Evolutionary conservation across 2,113 vertebrate genomes (phyloP), one percentile per base, ranked within the genome.

Genomic region (Callaeas wilsoni): DNA sequence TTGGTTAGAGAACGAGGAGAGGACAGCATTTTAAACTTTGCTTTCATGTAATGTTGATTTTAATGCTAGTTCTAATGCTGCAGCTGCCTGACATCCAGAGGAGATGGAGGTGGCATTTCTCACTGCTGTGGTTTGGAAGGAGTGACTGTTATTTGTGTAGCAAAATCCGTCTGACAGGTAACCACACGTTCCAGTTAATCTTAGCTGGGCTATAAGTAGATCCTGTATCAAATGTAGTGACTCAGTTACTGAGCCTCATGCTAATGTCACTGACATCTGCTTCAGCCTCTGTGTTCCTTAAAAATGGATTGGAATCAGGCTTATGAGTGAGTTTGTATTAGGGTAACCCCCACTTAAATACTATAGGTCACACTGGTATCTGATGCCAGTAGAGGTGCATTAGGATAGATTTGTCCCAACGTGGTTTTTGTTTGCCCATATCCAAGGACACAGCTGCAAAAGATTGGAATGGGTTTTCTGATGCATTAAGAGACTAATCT

Each of bases 171-270:
- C 88, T 80, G 90, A 80, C 92, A 94, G 88, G 94, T 96, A 91
- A 71, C 78, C 67, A 39, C 87, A 39, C 41, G 77, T 82, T 87
- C 87, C 69, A 53, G 87, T 76, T 95, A 83, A 91, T 90, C 94
- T 91, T 19, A 39, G 67, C 84, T 79, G 82, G 78, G 87, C 68
- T 94, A 27, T 73, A 69, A 95, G 92, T 32, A 90, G 87, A 75
- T 85, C 82, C 46, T 33, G 35, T 64, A 68, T 23, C 84, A 71
- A 87, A 89, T 44, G 32, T 17, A 60, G 85, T 63, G 82, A 71
- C 70, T 94, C 70, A 16, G 49, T 90, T 57, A 69, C 79, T 6
- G 37, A 93, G 75, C 42, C 65, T 88, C 75, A 69, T 92, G 74
- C 70, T 94, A 27, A 94, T 81, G 62, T 87, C 69, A 50, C 32